Evolutionary conservation across 2,797 vertebrate genomes (phyloP).

Genomic region (Paedocypris micromegethes): DNA sequence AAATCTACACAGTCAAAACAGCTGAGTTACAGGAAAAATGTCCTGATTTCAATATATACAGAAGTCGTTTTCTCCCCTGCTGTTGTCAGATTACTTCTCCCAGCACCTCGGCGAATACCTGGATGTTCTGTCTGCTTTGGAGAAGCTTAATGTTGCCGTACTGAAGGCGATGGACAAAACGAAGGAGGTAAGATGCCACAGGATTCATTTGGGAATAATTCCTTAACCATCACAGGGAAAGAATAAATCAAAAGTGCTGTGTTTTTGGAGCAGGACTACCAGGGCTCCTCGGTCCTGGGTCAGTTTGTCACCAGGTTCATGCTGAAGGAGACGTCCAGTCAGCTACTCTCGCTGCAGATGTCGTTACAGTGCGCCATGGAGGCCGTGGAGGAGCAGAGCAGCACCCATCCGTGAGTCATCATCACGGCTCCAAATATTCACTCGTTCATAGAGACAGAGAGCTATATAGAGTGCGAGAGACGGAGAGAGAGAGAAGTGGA

Average conservation of each 20-base stretch:
- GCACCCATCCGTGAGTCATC: slow-evolving; percentile 72
- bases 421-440: not conserved
- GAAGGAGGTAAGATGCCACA: slow-evolving; percentile 77
- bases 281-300: slow-evolving; percentile 83
- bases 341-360: slow-evolving; percentile 87
- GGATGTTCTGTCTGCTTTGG: slow-evolving; percentile 86
- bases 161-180: slow-evolving; percentile 96
- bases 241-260: not conserved
- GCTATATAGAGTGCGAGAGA: not conserved
- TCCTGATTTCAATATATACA: no score
- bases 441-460: not conserved
- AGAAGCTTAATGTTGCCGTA: slow-evolving; percentile 84
- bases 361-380: slow-evolving; percentile 90
- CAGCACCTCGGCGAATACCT: slow-evolving; percentile 86
- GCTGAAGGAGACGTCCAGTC: slow-evolving; percentile 84
- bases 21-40: no score
- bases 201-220: no score
- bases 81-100: slow-evolving; percentile 84
- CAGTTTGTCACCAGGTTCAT: slow-evolving; percentile 92
- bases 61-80: not conserved
- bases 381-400: slow-evolving; percentile 84
- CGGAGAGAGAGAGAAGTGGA: not conserved
- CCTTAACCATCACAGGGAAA: no score
- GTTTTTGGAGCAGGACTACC: slow-evolving; percentile 73
- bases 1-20: no score